Percentiles rank a stretch among this genome's conserved stretches.
phyloP scores from a whole-genome alignment of 2,113 vertebrate species.

The Heterochromis multidens region DNA sequence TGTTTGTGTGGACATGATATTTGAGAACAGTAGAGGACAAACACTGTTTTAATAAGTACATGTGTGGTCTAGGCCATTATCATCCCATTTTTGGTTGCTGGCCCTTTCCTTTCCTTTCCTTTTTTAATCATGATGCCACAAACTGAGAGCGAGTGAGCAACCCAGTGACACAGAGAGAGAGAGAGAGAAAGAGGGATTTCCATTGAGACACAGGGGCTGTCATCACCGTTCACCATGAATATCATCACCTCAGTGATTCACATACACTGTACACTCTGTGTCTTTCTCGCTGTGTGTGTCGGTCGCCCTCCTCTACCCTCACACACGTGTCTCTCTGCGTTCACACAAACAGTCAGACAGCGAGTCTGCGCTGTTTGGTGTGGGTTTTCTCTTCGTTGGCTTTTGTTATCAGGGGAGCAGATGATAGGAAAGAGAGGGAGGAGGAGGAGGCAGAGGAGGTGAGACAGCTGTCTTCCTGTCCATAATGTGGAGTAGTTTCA shows the following conservation, averaged over 20 bases:
- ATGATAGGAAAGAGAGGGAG: constrained; percentile 28
- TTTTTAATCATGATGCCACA: background rate
- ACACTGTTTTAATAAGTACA: background rate
- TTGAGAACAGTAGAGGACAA: background rate
- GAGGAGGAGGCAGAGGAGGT: constrained; percentile 29
- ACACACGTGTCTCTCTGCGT: constrained; percentile 17
- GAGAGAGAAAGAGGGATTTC: constrained; percentile 32
- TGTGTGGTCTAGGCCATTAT: too few relatives aligned
- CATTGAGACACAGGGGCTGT: constrained; percentile 46
- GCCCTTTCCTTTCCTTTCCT: background rate
- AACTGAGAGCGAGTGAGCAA: background rate
- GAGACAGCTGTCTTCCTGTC: constrained; percentile 31
- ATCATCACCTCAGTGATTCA: constrained; percentile 51
- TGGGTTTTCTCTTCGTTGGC: background rate
- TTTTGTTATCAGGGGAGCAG: constrained; percentile 23
- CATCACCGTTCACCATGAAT: constrained; percentile 43
- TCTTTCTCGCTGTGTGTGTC: constrained; percentile 6
- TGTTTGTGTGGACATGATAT: background rate
- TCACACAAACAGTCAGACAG: constrained; percentile 19
- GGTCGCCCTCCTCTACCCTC: background rate
- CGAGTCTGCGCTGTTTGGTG: constrained; percentile 18
- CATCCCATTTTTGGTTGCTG: too few relatives aligned
- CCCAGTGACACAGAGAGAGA: background rate
- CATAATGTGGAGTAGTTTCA: constrained; percentile 61
- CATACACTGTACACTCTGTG: constrained; percentile 23